Evolutionary conservation across 2,113 vertebrate species (phyloP).

Genomic region (Microtus pennsylvanicus): DNA sequence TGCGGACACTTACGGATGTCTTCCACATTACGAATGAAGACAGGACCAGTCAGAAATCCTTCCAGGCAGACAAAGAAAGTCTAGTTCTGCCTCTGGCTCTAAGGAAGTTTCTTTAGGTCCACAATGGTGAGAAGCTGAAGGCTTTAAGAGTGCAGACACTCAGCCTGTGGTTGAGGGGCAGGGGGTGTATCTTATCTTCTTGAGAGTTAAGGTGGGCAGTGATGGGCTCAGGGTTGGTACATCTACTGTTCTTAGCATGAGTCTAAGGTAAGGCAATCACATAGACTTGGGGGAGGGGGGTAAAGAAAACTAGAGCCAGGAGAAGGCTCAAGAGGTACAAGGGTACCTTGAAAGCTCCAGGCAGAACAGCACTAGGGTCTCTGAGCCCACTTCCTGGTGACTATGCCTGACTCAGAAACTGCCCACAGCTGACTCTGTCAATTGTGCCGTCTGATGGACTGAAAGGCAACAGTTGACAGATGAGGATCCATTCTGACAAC

Average conservation of each 20-base stretch:
- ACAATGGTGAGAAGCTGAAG: not conserved
- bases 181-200: not conserved
- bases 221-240: not conserved
- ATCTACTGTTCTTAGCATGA: not conserved
- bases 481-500: too few relatives aligned
- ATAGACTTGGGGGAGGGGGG: not conserved
- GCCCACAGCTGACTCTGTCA: not conserved
- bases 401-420: not conserved
- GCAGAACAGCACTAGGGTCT: not conserved
- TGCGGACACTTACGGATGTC: not conserved
- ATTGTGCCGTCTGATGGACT: not conserved
- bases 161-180: not conserved
- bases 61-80: not conserved
- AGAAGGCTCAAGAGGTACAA: not conserved
- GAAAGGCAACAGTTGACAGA: not conserved
- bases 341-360: not conserved
- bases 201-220: not conserved
- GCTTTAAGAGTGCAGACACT: not conserved
- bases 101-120: not conserved
- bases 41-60: not conserved
- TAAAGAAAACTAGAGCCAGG: not conserved
- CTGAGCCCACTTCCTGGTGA: not conserved
- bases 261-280: not conserved
- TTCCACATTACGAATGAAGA: not conserved
- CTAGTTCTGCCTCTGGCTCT: not conserved